Conservation (phyloP, 2,797 vertebrate genomes). For the Meda fulgida region DNA sequence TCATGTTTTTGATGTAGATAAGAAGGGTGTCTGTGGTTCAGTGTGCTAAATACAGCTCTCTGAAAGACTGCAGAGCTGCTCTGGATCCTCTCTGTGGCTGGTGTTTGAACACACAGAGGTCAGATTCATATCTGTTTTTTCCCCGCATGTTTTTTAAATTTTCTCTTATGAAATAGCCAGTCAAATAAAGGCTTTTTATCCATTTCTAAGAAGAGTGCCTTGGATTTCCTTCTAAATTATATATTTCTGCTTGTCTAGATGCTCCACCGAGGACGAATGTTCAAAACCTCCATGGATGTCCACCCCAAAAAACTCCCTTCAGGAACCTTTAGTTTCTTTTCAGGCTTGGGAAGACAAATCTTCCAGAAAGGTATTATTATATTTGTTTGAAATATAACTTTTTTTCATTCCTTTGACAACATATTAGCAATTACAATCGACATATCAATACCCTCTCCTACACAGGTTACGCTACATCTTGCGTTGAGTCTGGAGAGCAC, state of each 20-base stretch:
- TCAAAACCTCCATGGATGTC: conserved; percentile 68
- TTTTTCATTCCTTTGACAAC: neutral
- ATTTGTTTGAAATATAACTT: neutral
- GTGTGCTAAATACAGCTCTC: conserved; percentile 59
- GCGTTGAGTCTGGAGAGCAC: conserved; percentile 54
- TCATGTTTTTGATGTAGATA: conserved; percentile 62
- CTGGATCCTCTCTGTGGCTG: conserved; percentile 76
- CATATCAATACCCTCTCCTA: neutral
- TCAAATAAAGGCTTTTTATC: no score
- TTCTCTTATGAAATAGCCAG: no score
- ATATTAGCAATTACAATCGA: neutral
- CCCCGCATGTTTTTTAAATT: no score
- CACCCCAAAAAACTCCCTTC: conserved; percentile 60
- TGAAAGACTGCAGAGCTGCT: conserved; percentile 68
- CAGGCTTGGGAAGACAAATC: conserved; percentile 18
- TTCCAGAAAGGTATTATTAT: conserved; percentile 56
- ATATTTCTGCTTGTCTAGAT: conserved; percentile 59
- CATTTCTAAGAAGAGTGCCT: no score
- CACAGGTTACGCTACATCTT: conserved; percentile 62
- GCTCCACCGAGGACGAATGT: conserved; percentile 69
- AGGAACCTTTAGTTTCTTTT: conserved; percentile 66
- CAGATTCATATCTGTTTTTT: neutral
- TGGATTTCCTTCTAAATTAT: no score
- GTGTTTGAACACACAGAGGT: conserved; percentile 63
- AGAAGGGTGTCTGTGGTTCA: conserved; percentile 63